Evolutionary conservation across 2,888 invertebrate genomes (phyloP).

Genomic region (Pelosia muscerda): DNA sequence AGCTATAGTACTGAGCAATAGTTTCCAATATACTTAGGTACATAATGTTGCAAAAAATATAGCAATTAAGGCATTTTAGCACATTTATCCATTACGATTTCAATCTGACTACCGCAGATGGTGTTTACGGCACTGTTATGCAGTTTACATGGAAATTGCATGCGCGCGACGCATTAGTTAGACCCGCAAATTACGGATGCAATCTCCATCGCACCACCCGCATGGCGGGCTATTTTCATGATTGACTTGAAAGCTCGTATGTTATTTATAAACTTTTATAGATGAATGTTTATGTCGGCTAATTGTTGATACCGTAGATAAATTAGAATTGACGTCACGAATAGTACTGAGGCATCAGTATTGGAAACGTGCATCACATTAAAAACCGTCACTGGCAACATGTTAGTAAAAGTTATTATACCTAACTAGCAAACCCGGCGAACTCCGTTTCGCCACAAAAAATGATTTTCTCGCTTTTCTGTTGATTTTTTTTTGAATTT

Average conservation of each 20-base stretch:
- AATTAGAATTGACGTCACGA: neutral
- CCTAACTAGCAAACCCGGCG: too few species aligned
- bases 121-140: constrained; percentile 31
- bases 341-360: too few species aligned
- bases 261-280: neutral
- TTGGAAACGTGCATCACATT: too few species aligned
- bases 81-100: constrained; percentile 57
- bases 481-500: too few species aligned
- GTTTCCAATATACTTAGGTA: neutral
- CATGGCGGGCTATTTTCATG: constrained; percentile 27
- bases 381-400: too few species aligned
- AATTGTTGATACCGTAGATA: neutral
- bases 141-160: constrained; percentile 68
- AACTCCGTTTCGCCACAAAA: too few species aligned
- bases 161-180: constrained; percentile 62
- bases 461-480: too few species aligned
- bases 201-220: constrained; percentile 54
- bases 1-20: neutral
- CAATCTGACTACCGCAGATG: constrained; percentile 46
- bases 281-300: neutral
- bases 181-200: constrained; percentile 59
- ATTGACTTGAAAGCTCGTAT: neutral
- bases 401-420: too few species aligned
- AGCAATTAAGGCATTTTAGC: neutral
- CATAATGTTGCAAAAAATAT: neutral